Evolutionary conservation across 2,888 invertebrate genomes (phyloP), one percentile per base, ranked within the genome.

Genomic region (Tenthredo livida): DNA sequence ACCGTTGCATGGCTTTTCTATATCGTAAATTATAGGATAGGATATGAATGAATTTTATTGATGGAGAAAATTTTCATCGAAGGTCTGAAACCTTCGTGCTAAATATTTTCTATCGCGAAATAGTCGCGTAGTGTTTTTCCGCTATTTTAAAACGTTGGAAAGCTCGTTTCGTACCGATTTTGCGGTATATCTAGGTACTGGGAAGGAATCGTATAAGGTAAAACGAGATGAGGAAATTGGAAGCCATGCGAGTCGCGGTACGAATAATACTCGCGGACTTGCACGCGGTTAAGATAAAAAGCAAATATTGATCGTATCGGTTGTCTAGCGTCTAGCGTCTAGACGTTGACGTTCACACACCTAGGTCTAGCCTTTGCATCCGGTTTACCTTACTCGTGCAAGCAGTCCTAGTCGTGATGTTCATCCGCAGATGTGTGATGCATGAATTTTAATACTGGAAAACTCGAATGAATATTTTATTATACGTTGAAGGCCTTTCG

Each of bases 261-360:
- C 40, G 50, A 80, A 80, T 80, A 80, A 61, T 40, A 58, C n/a
- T 25, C 6, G 58, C 61, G 21, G 80, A 40, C 58, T 61, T 80
- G 29, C 67, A 29, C 17, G 33, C 40, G 58, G 37, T 61, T 80
- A n/a, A 80, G 61, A 80, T 80, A 61, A 80, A 80, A 80, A 80
- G 80, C 40, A 58, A 80, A 80, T 78, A 80, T 80, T 80, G 80
- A 58, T 80, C 80, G 15, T 80, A 40, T 80, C 40, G 61, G 80
- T 80, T 61, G 78, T 78, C 78, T 80, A 80, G 80, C 58, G 37
- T 58, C 61, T 61, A 61, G 61, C 58, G 37, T 58, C 61, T 61
- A 61, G 61, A 80, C 77, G 33, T 54, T 50, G 47, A 77, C 77
- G 33, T 25, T 77, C 12, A 33, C 33, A 29, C 25, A 54, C 29